phyloP scores from a whole-genome alignment of 2,113 vertebrate species.

The Larimichthys crocea region DNA sequence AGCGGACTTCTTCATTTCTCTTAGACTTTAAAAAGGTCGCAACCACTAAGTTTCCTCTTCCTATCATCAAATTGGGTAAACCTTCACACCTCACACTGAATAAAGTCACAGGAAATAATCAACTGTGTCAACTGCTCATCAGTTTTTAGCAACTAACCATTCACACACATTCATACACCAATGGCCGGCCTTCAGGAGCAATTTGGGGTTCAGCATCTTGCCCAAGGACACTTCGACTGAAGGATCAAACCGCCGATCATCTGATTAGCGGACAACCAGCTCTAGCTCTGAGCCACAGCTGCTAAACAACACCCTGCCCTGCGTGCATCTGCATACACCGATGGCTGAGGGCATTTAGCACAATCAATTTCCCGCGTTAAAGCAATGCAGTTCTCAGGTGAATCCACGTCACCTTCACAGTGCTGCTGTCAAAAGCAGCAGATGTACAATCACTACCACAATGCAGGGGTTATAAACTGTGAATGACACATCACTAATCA shows the following conservation, averaged over 20 bases:
- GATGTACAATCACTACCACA: not conserved
- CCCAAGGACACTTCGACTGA: no score
- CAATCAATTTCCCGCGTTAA: not conserved
- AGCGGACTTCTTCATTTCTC: not conserved
- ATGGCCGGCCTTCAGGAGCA: no score
- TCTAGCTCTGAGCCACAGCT: no score
- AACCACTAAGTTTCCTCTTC: slow-evolving; percentile 23
- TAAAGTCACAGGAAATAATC: slow-evolving; percentile 27
- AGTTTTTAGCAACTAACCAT: no score
- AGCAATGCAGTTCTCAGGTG: not conserved
- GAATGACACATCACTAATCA: slow-evolving; percentile 25
- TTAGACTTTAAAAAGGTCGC: not conserved
- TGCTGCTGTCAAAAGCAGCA: not conserved
- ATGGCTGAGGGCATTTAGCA: not conserved
- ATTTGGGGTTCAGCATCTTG: no score
- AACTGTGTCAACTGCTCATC: no score
- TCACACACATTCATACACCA: no score
- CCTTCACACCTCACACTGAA: not conserved
- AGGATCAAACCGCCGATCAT: no score
- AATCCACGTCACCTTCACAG: not conserved
- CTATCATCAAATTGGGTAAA: not conserved
- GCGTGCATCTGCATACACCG: not conserved
- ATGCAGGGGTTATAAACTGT: not conserved
- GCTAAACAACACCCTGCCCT: no score
- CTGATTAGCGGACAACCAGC: no score